Evolutionary conservation across 2,888 invertebrate species (phyloP), one percentile per base, ranked within the genome.

Genomic region (Sturmia bella): DNA sequence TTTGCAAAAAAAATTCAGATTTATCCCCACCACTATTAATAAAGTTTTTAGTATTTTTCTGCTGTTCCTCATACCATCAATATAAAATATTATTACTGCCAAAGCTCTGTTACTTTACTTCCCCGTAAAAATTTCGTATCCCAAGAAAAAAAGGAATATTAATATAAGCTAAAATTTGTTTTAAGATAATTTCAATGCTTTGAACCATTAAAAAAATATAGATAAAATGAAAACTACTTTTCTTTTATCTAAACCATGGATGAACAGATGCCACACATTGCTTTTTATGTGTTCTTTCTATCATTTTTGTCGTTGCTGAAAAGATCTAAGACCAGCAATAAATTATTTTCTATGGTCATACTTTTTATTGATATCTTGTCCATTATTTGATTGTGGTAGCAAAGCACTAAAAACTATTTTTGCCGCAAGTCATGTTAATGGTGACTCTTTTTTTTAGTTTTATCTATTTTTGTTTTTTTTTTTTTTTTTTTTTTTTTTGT

Each of bases 351-450:
- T 11, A 32, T 57, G 39, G 57, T 45, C 63, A 70, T 70, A 69
- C 15, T 56, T 77, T 77, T 81, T 73, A 76, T 63, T 77, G 77
- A 73, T 81, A 77, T 81, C 61, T 68, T 77, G 43, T 27, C 56
- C 74, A 82, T 74, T 74, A 78, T 82, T 78, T 75, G 77, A 78
- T 82, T 82, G 59, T 78, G 19, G 56, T 73, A 24, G 32, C 41
- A 21, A 64, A 37, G 17, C 57, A 66, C 45, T 27, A 54, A 17
- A 43, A 59, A 41, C 45, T 54, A 41, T 43, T 32, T 32, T 50
- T 19, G 64, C 78, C 54, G 32, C 32, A 74, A 81, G 76, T 72
- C 70, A 72, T 69, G 57, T 68, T 64, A 77, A 76, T 70, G 74
- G 70, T 73, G 74, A 54, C 52, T 74, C n/a, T 64, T 52, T 70